phyloP scores from a whole-genome alignment of 1,140 invertebrate genomes.

The Plodia interpunctella region DNA sequence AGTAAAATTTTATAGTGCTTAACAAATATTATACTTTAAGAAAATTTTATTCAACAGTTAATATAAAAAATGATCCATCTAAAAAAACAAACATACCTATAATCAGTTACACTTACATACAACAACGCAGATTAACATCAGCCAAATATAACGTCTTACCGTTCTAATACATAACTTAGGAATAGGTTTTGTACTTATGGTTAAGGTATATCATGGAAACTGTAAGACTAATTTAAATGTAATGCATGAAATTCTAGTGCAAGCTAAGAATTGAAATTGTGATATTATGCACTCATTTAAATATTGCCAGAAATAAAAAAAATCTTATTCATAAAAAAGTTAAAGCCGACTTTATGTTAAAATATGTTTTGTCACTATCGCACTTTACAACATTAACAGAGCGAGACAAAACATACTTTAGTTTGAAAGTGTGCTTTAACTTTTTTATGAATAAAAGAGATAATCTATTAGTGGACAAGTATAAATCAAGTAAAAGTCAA shows the following conservation, averaged over 20 bases:
- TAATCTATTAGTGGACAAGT: too few relatives aligned
- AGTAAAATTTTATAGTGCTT: not conserved
- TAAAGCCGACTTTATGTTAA: too few relatives aligned
- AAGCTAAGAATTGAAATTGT: not conserved
- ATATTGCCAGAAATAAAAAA: too few relatives aligned
- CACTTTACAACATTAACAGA: too few relatives aligned
- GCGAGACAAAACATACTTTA: too few relatives aligned
- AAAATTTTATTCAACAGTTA: not conserved
- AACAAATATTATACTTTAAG: not conserved
- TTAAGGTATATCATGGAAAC: not conserved
- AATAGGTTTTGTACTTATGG: slow-evolving; percentile 13
- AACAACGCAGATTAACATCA: not conserved
- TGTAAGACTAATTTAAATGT: not conserved
- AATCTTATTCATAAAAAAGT: too few relatives aligned
- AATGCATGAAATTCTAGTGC: not conserved
- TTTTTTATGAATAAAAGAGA: too few relatives aligned
- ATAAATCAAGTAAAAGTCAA: too few relatives aligned
- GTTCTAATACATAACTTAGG: not conserved
- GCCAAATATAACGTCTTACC: not conserved
- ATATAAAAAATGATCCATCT: slow-evolving; percentile 6
- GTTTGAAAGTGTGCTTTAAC: too few relatives aligned
- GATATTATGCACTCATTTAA: too few relatives aligned
- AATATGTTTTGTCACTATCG: too few relatives aligned
- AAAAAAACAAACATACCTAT: slow-evolving; percentile 1
- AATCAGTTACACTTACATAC: not conserved